Evolutionary conservation across 2,888 invertebrate genomes (phyloP).

Genomic region (Folsomia candida): DNA sequence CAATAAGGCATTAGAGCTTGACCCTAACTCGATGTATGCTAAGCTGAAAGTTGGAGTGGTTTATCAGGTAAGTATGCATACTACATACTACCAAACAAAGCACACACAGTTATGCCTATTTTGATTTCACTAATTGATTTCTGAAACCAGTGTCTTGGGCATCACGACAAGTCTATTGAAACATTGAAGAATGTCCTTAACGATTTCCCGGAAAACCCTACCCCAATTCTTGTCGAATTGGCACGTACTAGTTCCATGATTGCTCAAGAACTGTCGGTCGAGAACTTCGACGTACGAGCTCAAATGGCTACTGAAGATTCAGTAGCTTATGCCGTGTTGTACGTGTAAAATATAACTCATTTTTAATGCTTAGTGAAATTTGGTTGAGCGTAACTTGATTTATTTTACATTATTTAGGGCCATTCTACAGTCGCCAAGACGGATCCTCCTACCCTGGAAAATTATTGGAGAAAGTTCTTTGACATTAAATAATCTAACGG

Average conservation of each 20-base stretch:
- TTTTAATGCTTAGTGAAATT: too few relatives aligned
- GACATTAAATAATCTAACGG: slow-evolving; percentile 61
- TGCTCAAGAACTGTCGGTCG: slow-evolving; percentile 65
- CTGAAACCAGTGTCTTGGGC: slow-evolving; percentile 63
- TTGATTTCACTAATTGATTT: too few relatives aligned
- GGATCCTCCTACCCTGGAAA: slow-evolving; percentile 61
- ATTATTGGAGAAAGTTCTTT: slow-evolving; percentile 67
- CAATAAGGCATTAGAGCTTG: slow-evolving; percentile 69
- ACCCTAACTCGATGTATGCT: slow-evolving; percentile 66
- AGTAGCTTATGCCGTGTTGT: slow-evolving; percentile 55
- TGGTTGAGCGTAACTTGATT: too few relatives aligned
- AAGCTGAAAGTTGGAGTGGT: slow-evolving; percentile 73
- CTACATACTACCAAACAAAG: too few relatives aligned
- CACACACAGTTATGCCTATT: too few relatives aligned
- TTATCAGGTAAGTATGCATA: slow-evolving; percentile 58
- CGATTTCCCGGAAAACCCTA: slow-evolving; percentile 60
- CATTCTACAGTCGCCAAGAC: slow-evolving; percentile 22
- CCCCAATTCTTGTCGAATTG: slow-evolving; percentile 75
- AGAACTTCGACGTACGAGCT: slow-evolving; percentile 70
- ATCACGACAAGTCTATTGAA: slow-evolving; percentile 69
- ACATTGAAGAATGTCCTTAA: slow-evolving; percentile 65
- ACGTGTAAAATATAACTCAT: slow-evolving; percentile 57
- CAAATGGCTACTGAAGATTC: slow-evolving; percentile 72
- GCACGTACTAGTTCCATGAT: slow-evolving; percentile 75
- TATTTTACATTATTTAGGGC: slow-evolving; percentile 18